Evolutionary conservation across 2,113 vertebrate species (phyloP), one percentile per base, ranked within the genome.

Genomic region (Macrotus californicus): DNA sequence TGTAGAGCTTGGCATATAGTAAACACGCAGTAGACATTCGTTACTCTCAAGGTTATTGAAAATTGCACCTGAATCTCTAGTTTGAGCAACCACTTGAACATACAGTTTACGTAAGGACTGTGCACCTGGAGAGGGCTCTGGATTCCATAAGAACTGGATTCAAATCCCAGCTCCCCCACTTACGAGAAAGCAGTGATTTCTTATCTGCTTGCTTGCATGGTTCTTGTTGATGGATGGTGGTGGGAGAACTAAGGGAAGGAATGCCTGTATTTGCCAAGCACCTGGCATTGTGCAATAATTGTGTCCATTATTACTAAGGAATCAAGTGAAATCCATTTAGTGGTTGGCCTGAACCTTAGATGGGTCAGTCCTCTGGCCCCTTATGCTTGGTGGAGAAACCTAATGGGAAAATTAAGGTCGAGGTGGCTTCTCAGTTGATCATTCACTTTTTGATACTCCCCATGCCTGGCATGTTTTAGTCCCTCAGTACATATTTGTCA

Each of bases 361-460:
- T 15, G 4, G 43, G 24, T 21, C 13, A 2, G 16, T 41, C 7
- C 19, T 66, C 75, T 79, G 59, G 61, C 34, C 46, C 87, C 26
- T 5, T 54, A 6, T 46, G 67, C 43, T 39, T 91, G 14, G 19
- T 54, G 46, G 70, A 73, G 64, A 79, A 94, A 89, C 61, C 72
- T 56, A 83, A 93, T 18, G 66, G 43, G 36, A 94, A 88, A 75
- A 36, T 66, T 21, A 83, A 86, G 34, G 64, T 89, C 56, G 26
- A 61, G 66, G 7, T 56, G 50, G 19, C 6, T 81, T 94, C 39
- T 85, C 64, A 12, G 54, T 48, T 46, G 67, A 67, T 41, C 11
- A 39, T n/a, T 94, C n/a, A 59, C 16, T 76, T 91, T 87, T 94
- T 91, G 3, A 3, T 61, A 16, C 13, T 77, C 67, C 22, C 26